Percentiles rank a stretch among this genome's conserved stretches.
These are phyloP conservation scores for Liolophura sinensis DNA, from an alignment of 1,140 invertebrate species.

Conservation along the genomic window DNA sequence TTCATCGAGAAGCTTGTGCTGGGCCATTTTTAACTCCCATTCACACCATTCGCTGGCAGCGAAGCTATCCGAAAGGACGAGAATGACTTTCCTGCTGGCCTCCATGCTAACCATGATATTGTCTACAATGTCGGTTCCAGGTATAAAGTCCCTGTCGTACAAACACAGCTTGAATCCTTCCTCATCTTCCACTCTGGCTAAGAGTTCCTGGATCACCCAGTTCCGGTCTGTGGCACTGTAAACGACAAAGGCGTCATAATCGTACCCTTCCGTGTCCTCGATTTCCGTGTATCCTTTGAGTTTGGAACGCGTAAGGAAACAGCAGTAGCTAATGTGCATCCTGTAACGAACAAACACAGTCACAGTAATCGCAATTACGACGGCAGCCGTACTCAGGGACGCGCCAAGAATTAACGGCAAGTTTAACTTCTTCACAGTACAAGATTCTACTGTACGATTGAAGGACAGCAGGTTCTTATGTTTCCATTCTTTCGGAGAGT, in stretches of 20 bases:
- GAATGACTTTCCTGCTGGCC: conserved; percentile 65
- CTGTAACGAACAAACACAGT: conserved; percentile 4
- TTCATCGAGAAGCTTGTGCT: conserved; percentile 83
- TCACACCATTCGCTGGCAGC: conserved; percentile 68
- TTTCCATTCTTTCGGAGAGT: neutral
- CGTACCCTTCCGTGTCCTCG: conserved; percentile 7
- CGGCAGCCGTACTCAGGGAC: neutral
- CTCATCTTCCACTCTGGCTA: conserved; percentile 12
- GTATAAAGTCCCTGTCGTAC: conserved; percentile 85
- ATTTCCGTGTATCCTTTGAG: too few species aligned
- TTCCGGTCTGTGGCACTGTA: conserved; percentile 12
- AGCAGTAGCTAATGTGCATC: conserved; percentile 8
- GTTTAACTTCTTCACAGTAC: neutral
- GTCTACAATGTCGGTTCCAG: conserved; percentile 72
- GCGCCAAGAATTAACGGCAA: neutral
- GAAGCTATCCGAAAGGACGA: conserved; percentile 68
- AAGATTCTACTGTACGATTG: conserved; percentile 2
- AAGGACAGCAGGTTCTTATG: neutral
- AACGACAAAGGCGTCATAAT: conserved; percentile 18
- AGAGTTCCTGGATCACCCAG: conserved; percentile 14
- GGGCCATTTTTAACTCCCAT: conserved; percentile 73
- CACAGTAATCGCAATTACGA: neutral
- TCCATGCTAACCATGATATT: conserved; percentile 65
- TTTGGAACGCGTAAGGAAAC: neutral
- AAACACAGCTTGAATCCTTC: conserved; percentile 79